These are phyloP conservation scores for Hermetia illucens DNA, from an alignment of 1,140 invertebrate species.

Conservation along the genomic window DNA sequence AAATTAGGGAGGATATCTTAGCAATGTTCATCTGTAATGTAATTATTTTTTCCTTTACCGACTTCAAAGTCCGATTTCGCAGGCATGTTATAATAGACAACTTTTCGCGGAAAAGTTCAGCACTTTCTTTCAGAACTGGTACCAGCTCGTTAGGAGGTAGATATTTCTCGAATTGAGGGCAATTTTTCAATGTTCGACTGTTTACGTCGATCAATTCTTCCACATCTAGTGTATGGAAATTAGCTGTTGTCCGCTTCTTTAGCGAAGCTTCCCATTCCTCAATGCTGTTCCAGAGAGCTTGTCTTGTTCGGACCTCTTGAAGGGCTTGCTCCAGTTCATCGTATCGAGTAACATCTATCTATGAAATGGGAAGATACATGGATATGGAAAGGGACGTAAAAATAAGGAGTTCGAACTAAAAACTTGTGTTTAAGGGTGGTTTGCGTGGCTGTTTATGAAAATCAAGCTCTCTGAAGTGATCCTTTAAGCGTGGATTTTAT, in stretches of 20 bases:
- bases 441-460: too few relatives aligned
- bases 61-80: conserved; percentile 22
- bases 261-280: conserved; percentile 46
- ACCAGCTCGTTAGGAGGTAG: conserved; percentile 63
- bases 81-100: conserved; percentile 25
- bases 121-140: conserved; percentile 54
- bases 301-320: conserved; percentile 60
- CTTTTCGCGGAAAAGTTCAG: conserved; percentile 60
- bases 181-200: conserved; percentile 52
- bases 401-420: too few relatives aligned
- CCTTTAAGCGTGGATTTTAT: too few relatives aligned
- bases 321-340: conserved; percentile 64
- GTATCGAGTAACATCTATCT: conserved; percentile 63
- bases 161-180: conserved; percentile 58
- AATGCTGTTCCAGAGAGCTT: conserved; percentile 60
- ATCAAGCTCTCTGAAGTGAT: too few relatives aligned
- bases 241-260: conserved; percentile 34
- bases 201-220: conserved; percentile 54
- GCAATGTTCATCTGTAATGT: too few relatives aligned
- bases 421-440: too few relatives aligned
- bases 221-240: conserved; percentile 54
- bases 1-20: too few relatives aligned
- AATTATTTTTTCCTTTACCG: too few relatives aligned
- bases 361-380: too few relatives aligned
- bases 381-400: too few relatives aligned